Evolutionary conservation across 2,888 invertebrate genomes (phyloP).

Genomic region (Melinaea marsaeus): DNA sequence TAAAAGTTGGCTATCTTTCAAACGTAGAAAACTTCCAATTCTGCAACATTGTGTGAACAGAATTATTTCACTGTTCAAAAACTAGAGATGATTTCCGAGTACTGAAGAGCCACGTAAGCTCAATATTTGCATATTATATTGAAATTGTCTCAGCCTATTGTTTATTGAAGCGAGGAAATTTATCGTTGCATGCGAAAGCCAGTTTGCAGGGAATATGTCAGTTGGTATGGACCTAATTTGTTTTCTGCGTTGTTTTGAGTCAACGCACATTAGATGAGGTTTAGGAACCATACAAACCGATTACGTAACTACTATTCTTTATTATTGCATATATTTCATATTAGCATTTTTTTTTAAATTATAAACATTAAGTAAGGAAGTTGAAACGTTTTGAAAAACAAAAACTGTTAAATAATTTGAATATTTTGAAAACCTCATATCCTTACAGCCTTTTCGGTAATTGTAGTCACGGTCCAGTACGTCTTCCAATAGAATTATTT

Average conservation of each 20-base stretch:
- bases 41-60: background rate
- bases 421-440: background rate
- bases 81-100: background rate
- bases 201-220: slow-evolving; percentile 7
- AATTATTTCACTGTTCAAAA: slow-evolving; percentile 1
- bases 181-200: slow-evolving; percentile 10
- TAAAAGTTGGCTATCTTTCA: slow-evolving; percentile 14
- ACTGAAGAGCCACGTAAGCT: slow-evolving; percentile 2
- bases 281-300: background rate
- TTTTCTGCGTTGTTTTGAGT: background rate
- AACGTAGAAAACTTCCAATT: slow-evolving; percentile 4
- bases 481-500: slow-evolving; percentile 12
- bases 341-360: background rate
- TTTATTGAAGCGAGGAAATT: slow-evolving; percentile 11
- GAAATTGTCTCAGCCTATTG: slow-evolving; percentile 8
- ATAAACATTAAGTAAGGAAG: background rate
- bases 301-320: too few relatives aligned
- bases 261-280: background rate
- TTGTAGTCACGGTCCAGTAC: slow-evolving; percentile 7
- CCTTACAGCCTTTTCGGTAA: too few relatives aligned
- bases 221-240: too few relatives aligned
- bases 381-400: background rate
- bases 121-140: slow-evolving; percentile 14
- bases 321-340: too few relatives aligned
- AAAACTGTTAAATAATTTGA: background rate